Base-by-base conservation (phyloP, 1,140 invertebrate genomes). In the Pogonognathellus flavescens region DNA sequence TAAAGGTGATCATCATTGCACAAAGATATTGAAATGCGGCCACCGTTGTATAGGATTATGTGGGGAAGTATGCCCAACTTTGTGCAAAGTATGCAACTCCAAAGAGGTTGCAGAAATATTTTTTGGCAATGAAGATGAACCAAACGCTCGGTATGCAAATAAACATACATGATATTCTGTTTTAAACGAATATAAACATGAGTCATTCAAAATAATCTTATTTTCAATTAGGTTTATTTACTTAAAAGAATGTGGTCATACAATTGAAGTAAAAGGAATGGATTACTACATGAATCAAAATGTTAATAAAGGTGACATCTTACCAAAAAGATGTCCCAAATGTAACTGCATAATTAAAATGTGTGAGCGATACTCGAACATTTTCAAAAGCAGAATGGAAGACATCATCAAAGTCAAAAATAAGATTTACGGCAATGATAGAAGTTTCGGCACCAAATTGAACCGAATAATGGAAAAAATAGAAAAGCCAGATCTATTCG, bases 221-320 rank as follows among this genome's bases (percentile, higher is more conserved):
- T 14, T 14, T 10, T 60, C 6, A 14, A 14, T 80, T 85, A 93
- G 92, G 84, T 94, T 94, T 89, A 91, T 95, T 70, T 88, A 91
- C 52, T 89, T 95, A 18, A 90, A 92, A 87, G 94, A 95, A 89
- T 95, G 94, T 89, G 89, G 90, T 10, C 94, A 95, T 89, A 88
- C 92, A 8, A 89, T 95, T 87, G 94, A 94, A 89, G 89, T 91
- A 16, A 88, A 91, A 6, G 92, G 91, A 62, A 88, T 94, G 89
- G 92, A 94, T 88, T 88, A 89, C 52, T 89, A 88, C 53, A 92
- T 93, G 90, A 90, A 94, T 88, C 88, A 90, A n/a, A 88, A 84
- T 49, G 83, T 89, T 10, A 89, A 88, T 0, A 60, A 80, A 49
- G 87, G 60, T 1, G 18, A 87, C 70, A 90, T 92, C 60, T 86